phyloP scores from a whole-genome alignment of 1,140 invertebrate genomes.

The Phymorhynchus buccinoides region DNA sequence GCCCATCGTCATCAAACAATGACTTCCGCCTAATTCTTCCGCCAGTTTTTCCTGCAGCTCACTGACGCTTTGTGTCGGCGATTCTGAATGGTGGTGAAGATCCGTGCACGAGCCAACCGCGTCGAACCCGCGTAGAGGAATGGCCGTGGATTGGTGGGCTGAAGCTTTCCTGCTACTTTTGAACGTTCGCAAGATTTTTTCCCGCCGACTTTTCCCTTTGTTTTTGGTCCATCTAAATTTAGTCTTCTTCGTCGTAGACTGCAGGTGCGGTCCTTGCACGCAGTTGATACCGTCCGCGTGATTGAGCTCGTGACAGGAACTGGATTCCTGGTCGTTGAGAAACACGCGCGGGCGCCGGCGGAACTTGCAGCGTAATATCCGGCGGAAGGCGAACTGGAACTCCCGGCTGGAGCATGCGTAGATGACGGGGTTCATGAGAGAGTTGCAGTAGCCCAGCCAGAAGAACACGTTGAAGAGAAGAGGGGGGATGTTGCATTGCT shows the following conservation, averaged over 20 bases:
- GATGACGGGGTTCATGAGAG: constrained; percentile 95
- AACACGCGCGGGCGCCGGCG: constrained; percentile 44
- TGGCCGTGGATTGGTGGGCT: not conserved
- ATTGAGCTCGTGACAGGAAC: constrained; percentile 29
- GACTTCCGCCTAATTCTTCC: not conserved
- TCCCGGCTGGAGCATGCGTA: constrained; percentile 97
- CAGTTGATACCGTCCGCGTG: not conserved
- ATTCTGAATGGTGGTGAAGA: not conserved
- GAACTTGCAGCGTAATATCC: constrained; percentile 52
- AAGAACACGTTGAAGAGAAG: constrained; percentile 66
- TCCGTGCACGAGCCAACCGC: not conserved
- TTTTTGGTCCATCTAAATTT: not conserved
- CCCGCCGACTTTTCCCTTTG: not conserved
- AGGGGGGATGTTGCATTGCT: constrained; percentile 61
- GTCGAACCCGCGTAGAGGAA: constrained; percentile 1
- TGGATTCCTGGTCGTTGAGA: constrained; percentile 41
- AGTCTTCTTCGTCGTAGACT: not conserved
- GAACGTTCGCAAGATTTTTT: constrained; percentile 26
- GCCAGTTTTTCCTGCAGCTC: not conserved
- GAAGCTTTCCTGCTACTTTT: not conserved
- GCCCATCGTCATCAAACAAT: not conserved
- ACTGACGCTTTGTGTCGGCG: constrained; percentile 2
- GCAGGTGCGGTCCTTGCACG: not conserved
- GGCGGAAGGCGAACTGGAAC: constrained; percentile 82
- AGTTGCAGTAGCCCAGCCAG: constrained; percentile 83